Base-by-base conservation (phyloP, 2,113 vertebrate genomes). In the Athene cunicularia region DNA sequence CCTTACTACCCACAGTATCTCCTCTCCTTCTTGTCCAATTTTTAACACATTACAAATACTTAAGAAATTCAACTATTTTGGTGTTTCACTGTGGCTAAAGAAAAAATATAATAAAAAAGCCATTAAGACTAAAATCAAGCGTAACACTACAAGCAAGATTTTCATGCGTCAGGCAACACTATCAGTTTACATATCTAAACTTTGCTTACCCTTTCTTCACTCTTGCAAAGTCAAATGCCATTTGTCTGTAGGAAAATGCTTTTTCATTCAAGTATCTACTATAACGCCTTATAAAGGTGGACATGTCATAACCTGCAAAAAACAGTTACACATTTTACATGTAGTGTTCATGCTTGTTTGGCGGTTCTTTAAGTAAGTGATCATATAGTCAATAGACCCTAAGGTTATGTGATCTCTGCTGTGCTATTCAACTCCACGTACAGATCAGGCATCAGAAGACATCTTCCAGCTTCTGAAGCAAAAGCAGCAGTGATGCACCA, bases 181-280 rank as follows among this genome's bases (percentile, higher is more conserved):
- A 84, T 39, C 63, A 67, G 70, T 68, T 81, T 90, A 79, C 0
- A 2, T 32, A 37, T 67, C 19, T 67, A 64, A 76, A 84, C 17
- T 87, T 55, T 68, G 93, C 98, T 64, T 98, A 99, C 99, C 99
- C 99, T 92, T 99, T 99, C 96, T 99, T 99, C 96, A 99, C 99
- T 98, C 99, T 99, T 97, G 99, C 99, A 97, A 99, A 99, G 97
- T 99, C 99, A 98, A 99, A 99, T 94, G 99, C 99, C 99, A 99
- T 99, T 95, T 99, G 99, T 85, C 99, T 99, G 97, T 99, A 99
- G 71, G 99, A 99, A 86, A 99, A 99, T 11, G 99, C 99, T 97
- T 99, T 99, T 98, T 99, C 99, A 88, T 99, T 99, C 98, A 99
- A 98, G 93, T 99, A 99, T 96, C 99, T 99, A 92, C 99, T 99